Evolutionary conservation across 2,888 invertebrate genomes (phyloP).

Genomic region (Gortyna flavago): DNA sequence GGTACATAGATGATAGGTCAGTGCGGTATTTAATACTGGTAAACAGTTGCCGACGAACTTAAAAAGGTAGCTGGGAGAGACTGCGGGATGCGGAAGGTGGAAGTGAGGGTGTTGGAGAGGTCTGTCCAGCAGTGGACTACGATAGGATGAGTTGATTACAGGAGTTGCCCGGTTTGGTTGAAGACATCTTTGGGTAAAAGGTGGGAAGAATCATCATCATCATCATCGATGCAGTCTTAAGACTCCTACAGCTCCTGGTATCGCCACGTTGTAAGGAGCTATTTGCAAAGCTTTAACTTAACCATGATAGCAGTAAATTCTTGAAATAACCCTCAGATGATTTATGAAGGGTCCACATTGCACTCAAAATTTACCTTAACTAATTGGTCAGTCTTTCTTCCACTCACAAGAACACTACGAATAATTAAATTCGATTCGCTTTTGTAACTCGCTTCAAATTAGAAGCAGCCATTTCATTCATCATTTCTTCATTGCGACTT

Average conservation of each 20-base stretch:
- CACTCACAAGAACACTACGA: not conserved
- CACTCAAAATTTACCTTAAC: not conserved
- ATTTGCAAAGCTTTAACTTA: too few relatives aligned
- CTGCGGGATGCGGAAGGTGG: not conserved
- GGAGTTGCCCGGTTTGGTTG: not conserved
- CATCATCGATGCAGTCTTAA: not conserved
- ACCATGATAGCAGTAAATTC: too few relatives aligned
- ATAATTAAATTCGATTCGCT: conserved; percentile 12
- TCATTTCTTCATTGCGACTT: conserved; percentile 10
- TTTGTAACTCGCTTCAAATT: conserved; percentile 11
- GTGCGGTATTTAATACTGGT: not conserved
- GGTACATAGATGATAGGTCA: conserved; percentile 6
- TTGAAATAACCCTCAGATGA: too few relatives aligned
- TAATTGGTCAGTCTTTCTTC: not conserved
- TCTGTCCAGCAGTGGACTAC: not conserved
- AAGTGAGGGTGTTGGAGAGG: too few relatives aligned
- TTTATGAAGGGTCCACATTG: not conserved
- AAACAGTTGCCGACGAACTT: not conserved
- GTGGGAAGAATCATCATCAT: not conserved
- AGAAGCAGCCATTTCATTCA: conserved; percentile 9
- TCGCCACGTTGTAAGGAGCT: not conserved
- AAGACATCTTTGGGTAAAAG: not conserved
- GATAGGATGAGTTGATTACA: not conserved
- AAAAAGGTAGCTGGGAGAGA: not conserved
- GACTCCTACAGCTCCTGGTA: not conserved